phyloP scores from a whole-genome alignment of 1,140 invertebrate genomes.

The Aricia agestis region DNA sequence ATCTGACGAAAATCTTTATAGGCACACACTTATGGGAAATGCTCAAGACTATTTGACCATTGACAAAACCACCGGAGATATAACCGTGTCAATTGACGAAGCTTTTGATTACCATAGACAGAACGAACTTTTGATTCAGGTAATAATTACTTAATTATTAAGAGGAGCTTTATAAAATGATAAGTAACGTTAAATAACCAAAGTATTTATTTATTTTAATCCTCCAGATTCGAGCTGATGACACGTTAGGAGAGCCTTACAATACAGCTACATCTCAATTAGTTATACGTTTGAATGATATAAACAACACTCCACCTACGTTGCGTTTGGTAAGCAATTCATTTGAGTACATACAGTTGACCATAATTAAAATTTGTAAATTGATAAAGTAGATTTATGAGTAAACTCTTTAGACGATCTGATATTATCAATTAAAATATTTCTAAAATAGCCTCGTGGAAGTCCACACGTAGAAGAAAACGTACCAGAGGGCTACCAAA shows the following conservation, averaged over 20 bases:
- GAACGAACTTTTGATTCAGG: slow-evolving; percentile 75
- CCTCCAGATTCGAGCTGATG: slow-evolving; percentile 59
- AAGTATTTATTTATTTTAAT: slow-evolving; percentile 26
- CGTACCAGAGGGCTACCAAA: slow-evolving; percentile 50
- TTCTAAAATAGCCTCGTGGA: slow-evolving; percentile 46
- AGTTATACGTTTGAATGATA: slow-evolving; percentile 73
- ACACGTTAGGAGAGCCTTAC: slow-evolving; percentile 57
- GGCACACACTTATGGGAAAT: slow-evolving; percentile 69
- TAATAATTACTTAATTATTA: slow-evolving; percentile 27
- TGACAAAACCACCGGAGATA: slow-evolving; percentile 62
- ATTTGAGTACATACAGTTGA: not conserved
- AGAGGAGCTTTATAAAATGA: too few relatives aligned
- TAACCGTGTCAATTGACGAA: slow-evolving; percentile 65
- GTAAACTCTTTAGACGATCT: too few relatives aligned
- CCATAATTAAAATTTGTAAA: too few relatives aligned
- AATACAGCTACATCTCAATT: slow-evolving; percentile 73
- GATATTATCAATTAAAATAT: too few relatives aligned
- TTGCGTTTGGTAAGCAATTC: slow-evolving; percentile 56
- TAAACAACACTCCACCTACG: slow-evolving; percentile 78
- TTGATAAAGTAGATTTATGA: not conserved
- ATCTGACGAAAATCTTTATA: slow-evolving; percentile 36
- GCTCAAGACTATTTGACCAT: slow-evolving; percentile 60
- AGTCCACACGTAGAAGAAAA: slow-evolving; percentile 75
- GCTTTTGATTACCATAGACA: slow-evolving; percentile 78
- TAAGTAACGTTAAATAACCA: too few relatives aligned